Evolutionary conservation across 2,888 invertebrate genomes (phyloP), one percentile per base, ranked within the genome.

Genomic region (Cryptocephalus primarius): DNA sequence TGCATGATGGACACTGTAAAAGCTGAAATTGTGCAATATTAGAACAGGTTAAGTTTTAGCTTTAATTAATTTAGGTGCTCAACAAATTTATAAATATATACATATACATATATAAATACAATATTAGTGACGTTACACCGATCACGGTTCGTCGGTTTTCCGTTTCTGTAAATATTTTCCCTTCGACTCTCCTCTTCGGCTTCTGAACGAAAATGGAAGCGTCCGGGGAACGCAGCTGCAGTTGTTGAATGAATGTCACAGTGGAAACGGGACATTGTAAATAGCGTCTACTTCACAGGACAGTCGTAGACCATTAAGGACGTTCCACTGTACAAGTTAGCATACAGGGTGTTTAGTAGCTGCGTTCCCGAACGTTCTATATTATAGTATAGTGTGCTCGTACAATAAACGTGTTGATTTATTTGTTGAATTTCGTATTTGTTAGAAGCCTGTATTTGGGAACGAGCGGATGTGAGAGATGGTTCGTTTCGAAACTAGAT

Each of bases 41-140:
- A 70, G 70, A 62, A 60, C 60, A 62, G 60, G 60, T 62, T 55
- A 63, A 62, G 63, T 59, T 68, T 59, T 71, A 70, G 70, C 70
- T 70, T 70, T 70, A 70, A 70, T 62, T 55, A 63, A 44, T 48
- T 69, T 71, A 71, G 70, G 70, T 72, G 72, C 71, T 71, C 71
- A 71, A 72, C 62, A 61, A 66, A 66, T 63, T 65, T 56, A 55
- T 45, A 50, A 52, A 55, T 46, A 22, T 22, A 22, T 22, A 22
- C 22, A 22, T n/a, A n/a, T 22, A 22, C 22, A 22, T 22, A 22
- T 22, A 22, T 22, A 22, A 22, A 22, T 22, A 48, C 48, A 47
- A 53, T 47, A 50, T 45, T 58, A 55, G 50, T 40, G 53, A 51
- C 48, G 32, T 32, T 46, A 55, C 54, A 55, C 54, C 48, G 12